phyloP scores from a whole-genome alignment of 2,888 invertebrate species.

The Acholoe squamosa region DNA sequence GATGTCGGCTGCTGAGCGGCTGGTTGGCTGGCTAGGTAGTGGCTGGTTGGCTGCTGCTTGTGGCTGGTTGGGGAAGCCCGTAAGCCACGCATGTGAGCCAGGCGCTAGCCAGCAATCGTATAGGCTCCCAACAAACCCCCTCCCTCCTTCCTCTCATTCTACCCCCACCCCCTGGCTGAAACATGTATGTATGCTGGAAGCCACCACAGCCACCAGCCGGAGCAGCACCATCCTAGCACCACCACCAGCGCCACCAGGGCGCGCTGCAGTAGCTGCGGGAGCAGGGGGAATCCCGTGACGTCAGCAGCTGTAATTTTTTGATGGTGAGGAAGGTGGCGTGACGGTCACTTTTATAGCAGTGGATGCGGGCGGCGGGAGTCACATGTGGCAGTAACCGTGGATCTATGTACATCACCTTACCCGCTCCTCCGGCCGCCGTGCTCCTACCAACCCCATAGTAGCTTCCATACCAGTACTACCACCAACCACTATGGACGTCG shows the following conservation, averaged over 20 bases:
- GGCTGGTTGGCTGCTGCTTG: background rate
- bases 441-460: constrained; percentile 28
- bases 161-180: background rate
- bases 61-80: constrained; percentile 43
- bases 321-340: constrained; percentile 61
- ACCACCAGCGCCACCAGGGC: background rate
- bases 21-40: background rate
- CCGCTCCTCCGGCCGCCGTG: constrained; percentile 27
- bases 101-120: background rate
- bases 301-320: constrained; percentile 59
- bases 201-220: constrained; percentile 10
- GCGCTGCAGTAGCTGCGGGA: background rate
- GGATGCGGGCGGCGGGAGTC: constrained; percentile 58
- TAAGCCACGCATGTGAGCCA: background rate
- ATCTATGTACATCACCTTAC: constrained; percentile 59
- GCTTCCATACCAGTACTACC: background rate
- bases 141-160: background rate
- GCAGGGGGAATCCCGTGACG: constrained; percentile 56
- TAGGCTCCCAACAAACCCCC: background rate
- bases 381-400: constrained; percentile 61
- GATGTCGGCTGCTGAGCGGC: background rate
- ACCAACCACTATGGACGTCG: constrained; percentile 39
- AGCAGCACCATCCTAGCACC: constrained; percentile 29
- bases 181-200: constrained; percentile 16
- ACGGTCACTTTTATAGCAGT: constrained; percentile 60